Evolutionary conservation across 2,113 vertebrate species (phyloP).

Genomic region (Bos javanicus): DNA sequence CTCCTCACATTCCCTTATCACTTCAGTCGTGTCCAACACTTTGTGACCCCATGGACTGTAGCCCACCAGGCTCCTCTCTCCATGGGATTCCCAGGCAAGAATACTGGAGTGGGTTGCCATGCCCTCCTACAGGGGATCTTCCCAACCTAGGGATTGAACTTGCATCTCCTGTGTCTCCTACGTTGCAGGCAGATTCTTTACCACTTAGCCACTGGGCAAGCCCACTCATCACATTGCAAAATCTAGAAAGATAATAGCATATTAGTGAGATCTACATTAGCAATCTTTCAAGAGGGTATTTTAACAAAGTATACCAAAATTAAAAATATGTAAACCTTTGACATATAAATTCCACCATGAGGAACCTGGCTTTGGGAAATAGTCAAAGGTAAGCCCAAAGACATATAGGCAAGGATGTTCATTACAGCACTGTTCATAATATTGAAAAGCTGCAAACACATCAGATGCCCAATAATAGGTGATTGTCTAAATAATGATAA

Average conservation of each 20-base stretch:
- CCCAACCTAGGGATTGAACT: background rate
- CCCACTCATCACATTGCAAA: background rate
- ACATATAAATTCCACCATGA: background rate
- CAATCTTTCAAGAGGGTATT: background rate
- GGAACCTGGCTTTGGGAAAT: background rate
- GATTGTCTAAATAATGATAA: background rate
- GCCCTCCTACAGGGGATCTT: background rate
- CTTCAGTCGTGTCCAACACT: background rate
- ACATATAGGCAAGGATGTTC: background rate
- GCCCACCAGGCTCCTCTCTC: background rate
- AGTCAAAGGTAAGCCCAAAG: background rate
- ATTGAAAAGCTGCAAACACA: background rate
- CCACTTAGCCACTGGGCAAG: background rate
- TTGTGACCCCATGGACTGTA: background rate
- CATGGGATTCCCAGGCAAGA: background rate
- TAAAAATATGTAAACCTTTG: background rate
- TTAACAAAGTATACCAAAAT: background rate
- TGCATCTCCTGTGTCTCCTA: background rate
- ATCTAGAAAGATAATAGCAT: background rate
- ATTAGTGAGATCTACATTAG: background rate
- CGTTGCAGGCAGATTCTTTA: background rate
- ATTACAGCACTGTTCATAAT: background rate
- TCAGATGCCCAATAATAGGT: background rate
- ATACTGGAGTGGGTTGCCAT: background rate
- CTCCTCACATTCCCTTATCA: background rate